Evolutionary conservation across 1,140 invertebrate genomes (phyloP), one percentile per base, ranked within the genome.

Genomic region (Drosophila punjabiensis): DNA sequence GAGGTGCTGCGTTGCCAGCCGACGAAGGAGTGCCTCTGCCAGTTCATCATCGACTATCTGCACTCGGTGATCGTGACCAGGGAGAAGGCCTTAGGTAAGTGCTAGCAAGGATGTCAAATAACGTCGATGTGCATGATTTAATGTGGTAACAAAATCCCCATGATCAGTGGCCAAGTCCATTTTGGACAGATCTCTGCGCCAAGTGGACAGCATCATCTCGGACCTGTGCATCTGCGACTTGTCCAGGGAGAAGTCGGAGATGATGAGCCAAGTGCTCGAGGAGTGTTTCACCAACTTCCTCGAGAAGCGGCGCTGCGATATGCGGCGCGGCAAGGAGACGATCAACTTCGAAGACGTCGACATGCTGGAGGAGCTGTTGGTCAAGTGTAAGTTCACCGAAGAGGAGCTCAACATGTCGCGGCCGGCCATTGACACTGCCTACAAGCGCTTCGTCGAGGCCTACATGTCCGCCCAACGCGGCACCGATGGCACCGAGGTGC

Each of bases 31-130:
- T 93, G 92, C 8, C 94, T 96, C 5, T 95, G 94, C 76, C 93
- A 93, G 67, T 96, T 96, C 81, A 95, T 96, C 79, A 94, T 96
- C 4, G 95, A 96, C 85, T 96, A 96, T 83, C 91, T 96, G 9
- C 95, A 96, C 59, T 94, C 94, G 3, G 92, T 96, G 24, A 93
- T 96, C 20, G 95, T 96, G 16, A 96, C 95, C 0, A 93, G 96
- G n/a, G 96, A 96, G 14, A 93, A 93, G 75, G 81, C 91, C 5
- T 52, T 85, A 84, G 86, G 92, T 93, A 32, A 75, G 65, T 32
- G 50, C 16, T 24, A 18, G 11, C 39, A n/a, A n/a, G 3, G 16
- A 9, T n/a, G 9, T 3, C 1, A 9, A 13, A 3, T 48, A 14
- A 4, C 5, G 14, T 4, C 9, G 41, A 18, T 43, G n/a, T 11